Evolutionary conservation across 1,140 invertebrate species (phyloP).

Genomic region (Drosophila sechellia): DNA sequence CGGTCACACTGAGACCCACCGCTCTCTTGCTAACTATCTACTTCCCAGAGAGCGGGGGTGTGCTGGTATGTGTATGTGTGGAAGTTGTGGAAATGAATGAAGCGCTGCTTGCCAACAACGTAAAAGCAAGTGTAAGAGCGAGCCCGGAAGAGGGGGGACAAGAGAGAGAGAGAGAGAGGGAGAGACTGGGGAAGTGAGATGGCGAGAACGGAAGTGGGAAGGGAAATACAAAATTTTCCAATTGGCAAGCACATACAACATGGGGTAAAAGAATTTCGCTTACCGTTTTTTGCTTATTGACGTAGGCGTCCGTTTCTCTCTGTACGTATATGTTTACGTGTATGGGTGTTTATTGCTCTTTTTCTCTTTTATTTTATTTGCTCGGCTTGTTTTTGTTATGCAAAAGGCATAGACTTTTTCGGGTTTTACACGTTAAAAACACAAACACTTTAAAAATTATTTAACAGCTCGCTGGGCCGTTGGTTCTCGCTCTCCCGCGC

Average conservation of each 20-base stretch:
- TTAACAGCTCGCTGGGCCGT: constrained; percentile 24
- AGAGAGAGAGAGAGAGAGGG: not conserved
- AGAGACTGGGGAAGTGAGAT: not conserved
- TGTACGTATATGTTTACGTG: not conserved
- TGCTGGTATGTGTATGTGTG: constrained; percentile 38
- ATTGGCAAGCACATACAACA: constrained; percentile 53
- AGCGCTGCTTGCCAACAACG: constrained; percentile 56
- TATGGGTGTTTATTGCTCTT: constrained; percentile 36
- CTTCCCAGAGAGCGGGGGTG: constrained; percentile 24
- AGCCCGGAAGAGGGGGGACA: constrained; percentile 23
- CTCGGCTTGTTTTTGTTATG: constrained; percentile 69
- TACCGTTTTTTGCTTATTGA: constrained; percentile 73
- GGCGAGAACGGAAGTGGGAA: constrained; percentile 18
- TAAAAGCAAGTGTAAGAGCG: constrained; percentile 51
- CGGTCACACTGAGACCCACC: constrained; percentile 63
- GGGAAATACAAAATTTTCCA: constrained; percentile 74
- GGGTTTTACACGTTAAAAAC: constrained; percentile 46
- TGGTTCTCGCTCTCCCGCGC: constrained; percentile 17
- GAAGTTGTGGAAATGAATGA: constrained; percentile 49
- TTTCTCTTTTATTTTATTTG: constrained; percentile 38
- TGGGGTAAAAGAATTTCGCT: constrained; percentile 61
- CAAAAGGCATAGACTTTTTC: constrained; percentile 65
- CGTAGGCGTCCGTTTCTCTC: constrained; percentile 59
- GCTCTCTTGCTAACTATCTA: constrained; percentile 16
- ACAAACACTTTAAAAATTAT: constrained; percentile 60